These are phyloP conservation scores for Macropis europaea DNA, from an alignment of 2,888 invertebrate genomes.

Conservation along the genomic window DNA sequence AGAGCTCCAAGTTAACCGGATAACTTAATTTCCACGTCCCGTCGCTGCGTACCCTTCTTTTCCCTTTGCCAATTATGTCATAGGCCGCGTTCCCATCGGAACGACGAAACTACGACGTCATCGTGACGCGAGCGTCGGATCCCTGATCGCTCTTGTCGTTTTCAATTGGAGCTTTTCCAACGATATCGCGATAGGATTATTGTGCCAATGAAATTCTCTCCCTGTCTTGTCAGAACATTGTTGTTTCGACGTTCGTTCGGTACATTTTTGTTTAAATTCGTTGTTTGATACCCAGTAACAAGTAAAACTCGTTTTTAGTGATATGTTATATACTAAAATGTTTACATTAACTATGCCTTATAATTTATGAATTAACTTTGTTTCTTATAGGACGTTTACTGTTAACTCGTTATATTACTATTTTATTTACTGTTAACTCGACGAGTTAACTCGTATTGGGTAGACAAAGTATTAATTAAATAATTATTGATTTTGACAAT, in stretches of 20 bases:
- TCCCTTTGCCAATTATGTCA: conserved; percentile 23
- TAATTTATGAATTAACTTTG: no score
- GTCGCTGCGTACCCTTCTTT: neutral
- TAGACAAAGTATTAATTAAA: no score
- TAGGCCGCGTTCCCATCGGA: conserved; percentile 11
- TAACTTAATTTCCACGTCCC: conserved; percentile 24
- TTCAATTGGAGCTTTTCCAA: conserved; percentile 20
- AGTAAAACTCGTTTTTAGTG: no score
- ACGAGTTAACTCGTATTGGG: no score
- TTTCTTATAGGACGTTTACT: no score
- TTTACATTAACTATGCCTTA: no score
- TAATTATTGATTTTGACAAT: no score
- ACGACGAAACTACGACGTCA: conserved; percentile 18
- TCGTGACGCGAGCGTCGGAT: conserved; percentile 21
- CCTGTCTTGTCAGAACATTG: conserved; percentile 2
- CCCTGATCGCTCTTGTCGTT: conserved; percentile 25
- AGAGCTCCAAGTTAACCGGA: conserved; percentile 14
- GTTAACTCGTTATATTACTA: no score
- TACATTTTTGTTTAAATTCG: no score
- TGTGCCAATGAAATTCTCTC: conserved; percentile 8
- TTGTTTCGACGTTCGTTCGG: neutral
- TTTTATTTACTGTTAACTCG: no score
- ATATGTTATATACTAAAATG: no score
- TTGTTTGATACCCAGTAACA: no score
- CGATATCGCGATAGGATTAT: conserved; percentile 33